These are phyloP conservation scores for Agriopis aurantiaria DNA, from an alignment of 2,888 invertebrate species.

Conservation along the genomic window DNA sequence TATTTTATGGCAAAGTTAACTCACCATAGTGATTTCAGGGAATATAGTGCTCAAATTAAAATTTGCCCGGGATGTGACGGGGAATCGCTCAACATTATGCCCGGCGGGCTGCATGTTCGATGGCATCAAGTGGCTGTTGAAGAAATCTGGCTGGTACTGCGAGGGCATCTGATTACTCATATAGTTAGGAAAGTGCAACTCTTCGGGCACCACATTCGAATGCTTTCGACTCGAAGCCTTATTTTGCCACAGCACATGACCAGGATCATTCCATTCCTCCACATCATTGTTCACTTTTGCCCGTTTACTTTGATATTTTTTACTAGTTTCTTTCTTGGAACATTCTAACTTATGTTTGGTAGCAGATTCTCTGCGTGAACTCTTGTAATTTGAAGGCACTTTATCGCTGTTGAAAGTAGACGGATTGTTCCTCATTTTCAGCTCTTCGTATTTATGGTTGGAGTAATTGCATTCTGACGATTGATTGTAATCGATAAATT, in stretches of 20 bases:
- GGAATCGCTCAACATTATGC: slow-evolving; percentile 72
- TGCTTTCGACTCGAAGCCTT: slow-evolving; percentile 71
- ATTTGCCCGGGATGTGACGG: slow-evolving; percentile 87
- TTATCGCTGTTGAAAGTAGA: slow-evolving; percentile 72
- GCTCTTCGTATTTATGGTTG: slow-evolving; percentile 79
- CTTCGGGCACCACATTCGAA: slow-evolving; percentile 72
- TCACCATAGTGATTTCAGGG: slow-evolving; percentile 91
- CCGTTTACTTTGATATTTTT: slow-evolving; percentile 79
- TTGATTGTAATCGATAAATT: slow-evolving; percentile 80
- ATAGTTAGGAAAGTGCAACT: slow-evolving; percentile 76
- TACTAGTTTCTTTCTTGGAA: slow-evolving; percentile 78
- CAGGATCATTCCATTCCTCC: slow-evolving; percentile 77
- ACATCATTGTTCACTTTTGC: slow-evolving; percentile 69
- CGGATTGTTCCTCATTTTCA: slow-evolving; percentile 76
- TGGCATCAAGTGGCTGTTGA: slow-evolving; percentile 78
- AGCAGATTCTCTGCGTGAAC: slow-evolving; percentile 73
- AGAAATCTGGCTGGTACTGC: slow-evolving; percentile 79
- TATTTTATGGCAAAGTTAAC: slow-evolving; percentile 39
- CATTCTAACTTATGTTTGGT: slow-evolving; percentile 81
- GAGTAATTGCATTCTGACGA: slow-evolving; percentile 75
- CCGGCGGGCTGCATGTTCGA: slow-evolving; percentile 73
- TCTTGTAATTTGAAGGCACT: slow-evolving; percentile 67
- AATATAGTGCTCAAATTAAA: slow-evolving; percentile 94
- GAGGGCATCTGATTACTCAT: slow-evolving; percentile 76
- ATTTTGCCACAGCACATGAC: slow-evolving; percentile 77